Percentiles rank a stretch among this genome's conserved stretches.
phyloP scores from a whole-genome alignment of 2,888 invertebrate species.

The Agrotis ipsilon region DNA sequence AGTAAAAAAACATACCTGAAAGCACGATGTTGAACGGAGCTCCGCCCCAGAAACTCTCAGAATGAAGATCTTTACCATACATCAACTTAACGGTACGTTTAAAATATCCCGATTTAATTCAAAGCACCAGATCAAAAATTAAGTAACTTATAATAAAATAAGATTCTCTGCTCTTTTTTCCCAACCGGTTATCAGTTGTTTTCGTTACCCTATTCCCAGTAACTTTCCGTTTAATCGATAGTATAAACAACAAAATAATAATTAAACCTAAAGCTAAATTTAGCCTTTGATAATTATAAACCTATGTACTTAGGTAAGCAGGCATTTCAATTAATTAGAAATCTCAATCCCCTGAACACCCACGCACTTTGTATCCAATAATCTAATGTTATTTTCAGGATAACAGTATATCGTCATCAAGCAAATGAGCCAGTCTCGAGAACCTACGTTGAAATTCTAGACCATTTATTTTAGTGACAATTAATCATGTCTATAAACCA shows the following conservation, averaged over 20 bases:
- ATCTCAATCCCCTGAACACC: neutral
- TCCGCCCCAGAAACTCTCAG: too few relatives aligned
- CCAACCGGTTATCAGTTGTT: too few relatives aligned
- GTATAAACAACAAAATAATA: neutral
- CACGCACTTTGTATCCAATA: neutral
- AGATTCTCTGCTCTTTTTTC: neutral
- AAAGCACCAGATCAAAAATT: too few relatives aligned
- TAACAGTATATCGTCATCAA: neutral
- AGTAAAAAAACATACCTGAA: too few relatives aligned
- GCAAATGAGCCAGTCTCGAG: conserved; percentile 6
- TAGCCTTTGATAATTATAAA: neutral
- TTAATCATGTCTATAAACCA: too few relatives aligned
- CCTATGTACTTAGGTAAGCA: neutral
- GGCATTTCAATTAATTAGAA: conserved; percentile 14
- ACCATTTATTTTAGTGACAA: conserved; percentile 4
- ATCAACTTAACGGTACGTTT: too few relatives aligned
- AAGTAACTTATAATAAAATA: too few relatives aligned
- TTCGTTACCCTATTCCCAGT: neutral
- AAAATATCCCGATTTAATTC: too few relatives aligned
- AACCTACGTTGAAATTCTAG: conserved; percentile 2
- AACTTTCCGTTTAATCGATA: neutral
- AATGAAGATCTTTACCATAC: too few relatives aligned
- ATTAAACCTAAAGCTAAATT: neutral
- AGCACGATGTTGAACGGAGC: too few relatives aligned
- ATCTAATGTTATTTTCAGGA: neutral